phyloP scores from a whole-genome alignment of 2,797 vertebrate species.

The Ambastaia sidthimunki region DNA sequence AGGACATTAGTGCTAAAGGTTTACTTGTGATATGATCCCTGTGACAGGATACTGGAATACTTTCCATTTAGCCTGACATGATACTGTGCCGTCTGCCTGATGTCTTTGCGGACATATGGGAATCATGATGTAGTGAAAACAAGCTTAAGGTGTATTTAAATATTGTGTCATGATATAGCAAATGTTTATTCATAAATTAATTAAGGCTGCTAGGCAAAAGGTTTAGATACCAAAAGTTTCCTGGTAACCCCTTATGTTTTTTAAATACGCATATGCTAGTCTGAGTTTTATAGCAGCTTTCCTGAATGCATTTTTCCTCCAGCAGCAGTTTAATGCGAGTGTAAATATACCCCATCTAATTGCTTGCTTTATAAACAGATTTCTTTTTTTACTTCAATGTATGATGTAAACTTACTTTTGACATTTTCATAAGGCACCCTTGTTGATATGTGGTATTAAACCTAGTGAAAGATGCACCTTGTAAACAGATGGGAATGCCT shows the following conservation, averaged over 20 bases:
- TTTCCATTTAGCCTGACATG: slow-evolving; percentile 27
- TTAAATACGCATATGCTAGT: neutral
- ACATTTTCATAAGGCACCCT: slow-evolving; percentile 72
- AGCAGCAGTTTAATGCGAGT: slow-evolving; percentile 38
- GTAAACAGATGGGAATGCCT: slow-evolving; percentile 63
- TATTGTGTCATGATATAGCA: neutral
- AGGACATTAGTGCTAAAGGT: slow-evolving; percentile 32
- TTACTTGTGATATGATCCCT: slow-evolving; percentile 32
- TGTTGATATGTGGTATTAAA: slow-evolving; percentile 66
- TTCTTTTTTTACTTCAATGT: slow-evolving; percentile 31
- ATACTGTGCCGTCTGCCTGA: slow-evolving; percentile 13
- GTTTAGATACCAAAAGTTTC: neutral
- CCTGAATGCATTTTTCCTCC: slow-evolving; percentile 16
- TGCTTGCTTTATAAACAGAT: slow-evolving; percentile 7
- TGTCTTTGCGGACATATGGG: slow-evolving; percentile 19
- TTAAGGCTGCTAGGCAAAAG: neutral
- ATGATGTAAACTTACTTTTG: slow-evolving; percentile 67
- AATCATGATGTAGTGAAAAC: slow-evolving; percentile 13
- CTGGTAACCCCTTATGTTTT: neutral
- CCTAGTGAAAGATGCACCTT: slow-evolving; percentile 65
- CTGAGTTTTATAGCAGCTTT: slow-evolving; percentile 5
- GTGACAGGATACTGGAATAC: slow-evolving; percentile 38
- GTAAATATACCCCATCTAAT: slow-evolving; percentile 34
- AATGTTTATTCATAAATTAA: too few species aligned
- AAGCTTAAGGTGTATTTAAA: slow-evolving; percentile 2